These are phyloP conservation scores for Addax nasomaculatus DNA, from an alignment of 2,113 vertebrate genomes.

Conservation along the genomic window DNA sequence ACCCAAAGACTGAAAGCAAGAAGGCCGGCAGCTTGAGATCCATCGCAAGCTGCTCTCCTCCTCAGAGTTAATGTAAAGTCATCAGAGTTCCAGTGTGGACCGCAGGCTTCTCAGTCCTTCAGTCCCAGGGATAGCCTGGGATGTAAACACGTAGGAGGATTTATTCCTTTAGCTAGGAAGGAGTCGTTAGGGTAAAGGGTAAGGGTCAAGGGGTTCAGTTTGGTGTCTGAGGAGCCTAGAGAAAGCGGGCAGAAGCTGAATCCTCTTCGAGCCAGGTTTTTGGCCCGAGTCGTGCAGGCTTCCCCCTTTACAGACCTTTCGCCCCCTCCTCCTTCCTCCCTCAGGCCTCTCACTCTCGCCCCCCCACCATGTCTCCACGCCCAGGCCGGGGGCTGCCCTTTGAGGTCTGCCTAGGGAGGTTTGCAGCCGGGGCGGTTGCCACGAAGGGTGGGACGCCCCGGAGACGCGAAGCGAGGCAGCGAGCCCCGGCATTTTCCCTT, in stretches of 20 bases:
- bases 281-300: neutral
- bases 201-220: slow-evolving; percentile 61
- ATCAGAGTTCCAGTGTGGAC: slow-evolving; percentile 66
- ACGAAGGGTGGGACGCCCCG: slow-evolving; percentile 32
- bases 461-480: neutral
- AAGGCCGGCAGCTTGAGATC: slow-evolving; percentile 27
- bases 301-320: slow-evolving; percentile 42
- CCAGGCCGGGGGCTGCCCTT: neutral
- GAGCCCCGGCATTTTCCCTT: slow-evolving; percentile 62
- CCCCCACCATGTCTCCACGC: neutral
- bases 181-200: slow-evolving; percentile 60
- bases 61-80: slow-evolving; percentile 56
- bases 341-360: neutral
- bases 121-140: slow-evolving; percentile 37
- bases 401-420: neutral
- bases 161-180: slow-evolving; percentile 52
- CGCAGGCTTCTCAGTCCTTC: slow-evolving; percentile 50
- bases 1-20: slow-evolving; percentile 53
- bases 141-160: slow-evolving; percentile 62
- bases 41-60: slow-evolving; percentile 40
- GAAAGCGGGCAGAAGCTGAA: neutral
- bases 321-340: neutral
- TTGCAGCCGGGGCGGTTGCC: slow-evolving; percentile 21
- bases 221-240: neutral
- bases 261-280: slow-evolving; percentile 14